Evolutionary conservation across 2,888 invertebrate genomes (phyloP).

Genomic region (Cantharis rustica): DNA sequence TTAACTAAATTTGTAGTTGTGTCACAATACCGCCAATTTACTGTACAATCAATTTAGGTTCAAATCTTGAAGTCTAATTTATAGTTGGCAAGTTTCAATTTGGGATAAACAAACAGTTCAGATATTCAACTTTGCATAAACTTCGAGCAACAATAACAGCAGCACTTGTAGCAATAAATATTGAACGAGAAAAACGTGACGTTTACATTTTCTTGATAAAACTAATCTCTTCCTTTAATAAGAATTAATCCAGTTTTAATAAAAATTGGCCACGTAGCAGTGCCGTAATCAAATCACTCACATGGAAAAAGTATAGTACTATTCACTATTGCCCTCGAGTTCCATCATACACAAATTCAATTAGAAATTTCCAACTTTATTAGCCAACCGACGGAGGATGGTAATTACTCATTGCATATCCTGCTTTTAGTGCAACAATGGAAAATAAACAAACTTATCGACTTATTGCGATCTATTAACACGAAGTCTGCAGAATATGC

Average conservation of each 20-base stretch:
- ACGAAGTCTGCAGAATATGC: neutral
- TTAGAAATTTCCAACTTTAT: neutral
- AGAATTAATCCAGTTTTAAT: neutral
- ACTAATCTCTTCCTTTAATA: neutral
- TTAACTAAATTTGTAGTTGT: neutral
- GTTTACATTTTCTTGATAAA: neutral
- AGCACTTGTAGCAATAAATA: neutral
- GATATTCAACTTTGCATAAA: neutral
- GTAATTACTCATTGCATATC: neutral
- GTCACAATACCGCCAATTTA: neutral
- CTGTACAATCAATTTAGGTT: neutral
- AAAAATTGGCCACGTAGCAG: neutral
- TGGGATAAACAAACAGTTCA: neutral
- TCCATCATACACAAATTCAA: neutral
- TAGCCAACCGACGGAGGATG: neutral
- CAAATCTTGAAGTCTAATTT: neutral
- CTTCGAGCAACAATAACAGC: neutral
- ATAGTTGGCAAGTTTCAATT: neutral
- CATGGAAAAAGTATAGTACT: too few relatives aligned
- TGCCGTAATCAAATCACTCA: too few relatives aligned
- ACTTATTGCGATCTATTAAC: neutral
- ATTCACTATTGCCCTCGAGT: neutral
- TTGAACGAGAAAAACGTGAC: neutral
- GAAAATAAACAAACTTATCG: neutral
- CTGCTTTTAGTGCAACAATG: neutral